Evolutionary conservation across 1,140 invertebrate species (phyloP).

Genomic region (Magallana gigas): DNA sequence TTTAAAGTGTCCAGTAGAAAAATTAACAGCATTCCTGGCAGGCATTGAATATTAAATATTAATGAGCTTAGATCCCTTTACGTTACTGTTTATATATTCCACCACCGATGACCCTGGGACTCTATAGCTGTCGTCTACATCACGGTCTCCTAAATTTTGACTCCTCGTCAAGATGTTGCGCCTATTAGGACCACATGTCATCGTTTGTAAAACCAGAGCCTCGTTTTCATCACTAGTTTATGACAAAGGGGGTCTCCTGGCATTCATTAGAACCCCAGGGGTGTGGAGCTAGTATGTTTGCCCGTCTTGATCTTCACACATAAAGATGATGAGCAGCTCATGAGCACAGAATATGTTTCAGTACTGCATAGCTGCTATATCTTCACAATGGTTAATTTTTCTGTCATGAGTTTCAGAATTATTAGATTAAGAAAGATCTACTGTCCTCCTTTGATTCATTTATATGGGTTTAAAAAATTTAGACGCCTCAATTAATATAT

Average conservation of each 20-base stretch:
- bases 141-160: background rate
- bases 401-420: too few species aligned
- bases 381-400: too few species aligned
- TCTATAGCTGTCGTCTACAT: background rate
- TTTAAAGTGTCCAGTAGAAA: background rate
- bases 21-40: background rate
- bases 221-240: background rate
- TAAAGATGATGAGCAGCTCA: too few species aligned
- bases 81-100: background rate
- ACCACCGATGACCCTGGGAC: background rate
- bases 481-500: too few species aligned
- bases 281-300: background rate
- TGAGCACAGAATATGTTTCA: too few species aligned
- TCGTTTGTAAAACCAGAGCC: background rate
- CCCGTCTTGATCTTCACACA: background rate
- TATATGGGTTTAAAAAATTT: too few species aligned
- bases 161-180: conserved; percentile 10
- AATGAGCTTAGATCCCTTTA: background rate
- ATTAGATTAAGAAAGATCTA: too few species aligned
- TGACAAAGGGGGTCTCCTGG: background rate
- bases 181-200: conserved; percentile 17
- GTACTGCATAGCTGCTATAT: too few species aligned
- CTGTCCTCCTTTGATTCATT: too few species aligned
- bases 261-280: background rate
- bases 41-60: conserved; percentile 11